Evolutionary conservation across 64 coral and sea anemone species (phyloP).

Genomic region (Hydrozoanthus tunicans): DNA sequence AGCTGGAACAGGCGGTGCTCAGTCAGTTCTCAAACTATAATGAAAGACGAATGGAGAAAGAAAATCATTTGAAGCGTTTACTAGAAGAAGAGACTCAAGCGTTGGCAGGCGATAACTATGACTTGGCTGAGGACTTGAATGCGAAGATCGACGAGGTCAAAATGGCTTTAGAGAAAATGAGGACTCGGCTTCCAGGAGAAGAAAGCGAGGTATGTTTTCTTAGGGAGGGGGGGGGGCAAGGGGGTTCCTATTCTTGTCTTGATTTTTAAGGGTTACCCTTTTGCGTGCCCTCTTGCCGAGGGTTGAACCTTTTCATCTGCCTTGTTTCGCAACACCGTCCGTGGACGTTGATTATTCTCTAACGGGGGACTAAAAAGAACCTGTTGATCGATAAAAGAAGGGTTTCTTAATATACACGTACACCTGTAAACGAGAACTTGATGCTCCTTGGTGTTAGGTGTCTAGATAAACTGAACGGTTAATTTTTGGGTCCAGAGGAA

Average conservation of each 20-base stretch:
- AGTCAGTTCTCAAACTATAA: constrained; percentile 39
- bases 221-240: background rate
- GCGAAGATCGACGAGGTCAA: constrained; percentile 20
- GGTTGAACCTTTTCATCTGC: too few relatives aligned
- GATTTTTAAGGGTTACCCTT: background rate
- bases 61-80: constrained; percentile 28
- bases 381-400: too few relatives aligned
- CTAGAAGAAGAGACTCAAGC: constrained; percentile 37
- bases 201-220: constrained; percentile 13
- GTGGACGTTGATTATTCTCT: too few relatives aligned
- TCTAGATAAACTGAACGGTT: too few relatives aligned
- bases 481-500: too few relatives aligned
- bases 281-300: background rate
- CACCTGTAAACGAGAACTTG: too few relatives aligned
- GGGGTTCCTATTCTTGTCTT: too few relatives aligned
- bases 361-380: too few relatives aligned
- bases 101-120: constrained; percentile 39
- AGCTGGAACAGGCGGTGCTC: constrained; percentile 15
- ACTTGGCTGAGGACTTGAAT: constrained; percentile 34
- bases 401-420: too few relatives aligned
- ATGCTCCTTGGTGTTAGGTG: too few relatives aligned
- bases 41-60: constrained; percentile 31
- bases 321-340: too few relatives aligned
- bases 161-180: constrained; percentile 9
- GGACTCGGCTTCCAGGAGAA: constrained; percentile 17